phyloP scores from a whole-genome alignment of 2,113 vertebrate species.

The Pomatorhinus ruficollis region DNA sequence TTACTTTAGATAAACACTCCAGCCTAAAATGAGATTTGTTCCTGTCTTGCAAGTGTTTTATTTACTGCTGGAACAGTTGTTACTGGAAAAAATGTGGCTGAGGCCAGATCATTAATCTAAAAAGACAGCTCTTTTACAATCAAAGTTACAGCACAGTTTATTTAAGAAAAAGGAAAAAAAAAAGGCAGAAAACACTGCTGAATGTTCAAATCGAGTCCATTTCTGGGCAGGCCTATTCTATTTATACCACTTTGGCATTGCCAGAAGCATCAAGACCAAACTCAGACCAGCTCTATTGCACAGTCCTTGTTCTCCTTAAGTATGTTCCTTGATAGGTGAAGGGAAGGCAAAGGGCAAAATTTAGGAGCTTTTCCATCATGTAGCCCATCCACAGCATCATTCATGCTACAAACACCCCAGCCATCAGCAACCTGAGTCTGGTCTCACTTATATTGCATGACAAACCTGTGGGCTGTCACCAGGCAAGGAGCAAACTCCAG shows the following conservation, averaged over 20 bases:
- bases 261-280: neutral
- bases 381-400: neutral
- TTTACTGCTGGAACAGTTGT: conserved; percentile 32
- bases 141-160: neutral
- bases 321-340: neutral
- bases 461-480: neutral
- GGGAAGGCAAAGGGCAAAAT: neutral
- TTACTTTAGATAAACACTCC: conserved; percentile 6
- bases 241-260: neutral
- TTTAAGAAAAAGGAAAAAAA: neutral
- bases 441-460: neutral
- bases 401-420: neutral
- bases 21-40: neutral
- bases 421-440: neutral
- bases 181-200: neutral
- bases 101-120: neutral
- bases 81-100: conserved; percentile 5
- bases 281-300: fast-evolving
- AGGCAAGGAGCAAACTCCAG: neutral
- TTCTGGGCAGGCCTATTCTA: neutral
- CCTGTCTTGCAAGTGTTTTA: neutral
- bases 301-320: neutral
- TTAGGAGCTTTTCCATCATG: neutral
- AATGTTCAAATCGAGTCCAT: neutral
- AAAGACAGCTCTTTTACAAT: neutral